Percentiles rank a stretch among this genome's conserved stretches.
Conservation (phyloP, 2,113 vertebrate genomes). For the Chitala chitala region DNA sequence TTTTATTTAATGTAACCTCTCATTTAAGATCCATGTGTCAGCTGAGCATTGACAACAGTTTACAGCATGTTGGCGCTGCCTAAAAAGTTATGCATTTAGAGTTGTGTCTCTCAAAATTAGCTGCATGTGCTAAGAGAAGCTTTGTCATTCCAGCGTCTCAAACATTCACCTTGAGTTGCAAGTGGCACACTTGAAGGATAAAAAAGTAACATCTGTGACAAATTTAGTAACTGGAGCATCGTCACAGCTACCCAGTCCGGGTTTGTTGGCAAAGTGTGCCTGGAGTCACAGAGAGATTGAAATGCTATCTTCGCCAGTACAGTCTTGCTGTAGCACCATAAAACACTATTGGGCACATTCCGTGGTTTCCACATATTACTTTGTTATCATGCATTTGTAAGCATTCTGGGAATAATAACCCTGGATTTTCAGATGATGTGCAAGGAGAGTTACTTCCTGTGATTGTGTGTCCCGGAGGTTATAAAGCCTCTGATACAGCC, state of each 20-base stretch:
- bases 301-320: too few relatives aligned
- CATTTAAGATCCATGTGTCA: neutral
- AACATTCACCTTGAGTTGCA: constrained; percentile 14
- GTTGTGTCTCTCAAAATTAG: neutral
- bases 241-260: neutral
- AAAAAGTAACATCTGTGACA: constrained; percentile 9
- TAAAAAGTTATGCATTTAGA: neutral
- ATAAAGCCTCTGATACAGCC: too few relatives aligned
- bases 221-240: constrained; percentile 14
- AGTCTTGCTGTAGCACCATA: too few relatives aligned
- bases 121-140: neutral
- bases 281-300: too few relatives aligned
- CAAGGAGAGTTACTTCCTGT: too few relatives aligned
- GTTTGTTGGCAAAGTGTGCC: neutral
- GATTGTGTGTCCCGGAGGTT: too few relatives aligned
- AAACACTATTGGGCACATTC: too few relatives aligned
- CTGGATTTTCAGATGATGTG: too few relatives aligned
- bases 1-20: neutral
- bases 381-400: too few relatives aligned
- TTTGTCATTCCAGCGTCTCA: neutral
- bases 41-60: too few relatives aligned
- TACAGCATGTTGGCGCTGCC: neutral
- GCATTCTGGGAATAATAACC: too few relatives aligned
- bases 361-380: too few relatives aligned
- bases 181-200: neutral